These are phyloP conservation scores for Mastacembelus armatus DNA, from an alignment of 2,797 vertebrate species.

Conservation along the genomic window DNA sequence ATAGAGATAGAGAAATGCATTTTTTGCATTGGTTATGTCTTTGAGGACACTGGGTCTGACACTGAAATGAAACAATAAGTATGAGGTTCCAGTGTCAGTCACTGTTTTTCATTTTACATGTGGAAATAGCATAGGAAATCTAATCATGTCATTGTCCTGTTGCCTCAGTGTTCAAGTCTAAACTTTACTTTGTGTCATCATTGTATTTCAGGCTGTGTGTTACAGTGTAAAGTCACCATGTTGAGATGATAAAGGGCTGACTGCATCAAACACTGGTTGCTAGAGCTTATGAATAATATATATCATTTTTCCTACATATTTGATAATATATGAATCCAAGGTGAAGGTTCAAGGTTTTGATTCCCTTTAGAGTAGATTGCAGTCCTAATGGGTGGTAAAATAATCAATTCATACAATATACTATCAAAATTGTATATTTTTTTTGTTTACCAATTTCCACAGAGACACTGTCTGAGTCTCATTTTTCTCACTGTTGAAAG, in stretches of 20 bases:
- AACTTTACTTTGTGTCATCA: too few species aligned
- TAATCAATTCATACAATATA: too few species aligned
- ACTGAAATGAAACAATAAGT: neutral
- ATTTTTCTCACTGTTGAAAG: neutral
- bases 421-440: neutral
- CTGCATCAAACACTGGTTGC: neutral
- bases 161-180: too few species aligned
- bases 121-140: neutral
- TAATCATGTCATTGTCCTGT: neutral
- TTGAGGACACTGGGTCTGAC: too few species aligned
- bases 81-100: neutral
- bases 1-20: neutral
- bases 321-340: neutral
- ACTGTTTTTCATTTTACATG: too few species aligned
- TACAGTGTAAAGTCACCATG: neutral
- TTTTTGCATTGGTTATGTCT: neutral
- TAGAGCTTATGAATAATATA: neutral
- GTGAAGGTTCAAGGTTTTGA: neutral
- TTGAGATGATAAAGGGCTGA: neutral
- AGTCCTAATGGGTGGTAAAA: too few species aligned
- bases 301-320: too few species aligned
- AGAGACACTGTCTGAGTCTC: neutral
- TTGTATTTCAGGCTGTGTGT: neutral
- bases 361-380: neutral
- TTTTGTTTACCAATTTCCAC: neutral